Conservation (phyloP, 30 jellyfish, hydroid and myxozoan species). For the Pelagia noctiluca region DNA sequence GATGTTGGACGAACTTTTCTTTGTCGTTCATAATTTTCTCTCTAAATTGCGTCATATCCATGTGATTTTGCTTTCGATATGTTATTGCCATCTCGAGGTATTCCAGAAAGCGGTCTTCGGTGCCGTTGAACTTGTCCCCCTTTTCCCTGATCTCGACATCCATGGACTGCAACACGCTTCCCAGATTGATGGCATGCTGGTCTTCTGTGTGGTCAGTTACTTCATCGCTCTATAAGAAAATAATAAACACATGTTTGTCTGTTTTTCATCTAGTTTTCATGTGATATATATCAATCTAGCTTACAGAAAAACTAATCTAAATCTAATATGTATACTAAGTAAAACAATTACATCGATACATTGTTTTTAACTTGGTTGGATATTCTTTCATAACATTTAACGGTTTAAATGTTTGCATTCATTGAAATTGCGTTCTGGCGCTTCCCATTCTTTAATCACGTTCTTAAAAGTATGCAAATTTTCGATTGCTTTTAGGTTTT, state of each 20-base stretch:
- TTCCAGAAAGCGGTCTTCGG: conserved; percentile 54
- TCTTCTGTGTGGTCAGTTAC: conserved; percentile 49
- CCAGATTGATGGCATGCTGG: conserved; percentile 43
- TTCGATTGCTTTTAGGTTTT: too few relatives aligned
- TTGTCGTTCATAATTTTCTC: conserved; percentile 28
- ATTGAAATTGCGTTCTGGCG: too few relatives aligned
- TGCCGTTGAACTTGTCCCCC: conserved; percentile 53
- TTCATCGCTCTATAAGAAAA: conserved; percentile 28
- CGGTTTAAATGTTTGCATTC: too few relatives aligned
- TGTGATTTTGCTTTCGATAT: conserved; percentile 6
- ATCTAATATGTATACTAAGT: too few relatives aligned
- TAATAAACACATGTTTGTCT: neutral
- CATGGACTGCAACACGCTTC: conserved; percentile 61
- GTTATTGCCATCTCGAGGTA: conserved; percentile 17
- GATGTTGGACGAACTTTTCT: conserved; percentile 40
- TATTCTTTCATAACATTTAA: too few relatives aligned
- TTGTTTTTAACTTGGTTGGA: too few relatives aligned
- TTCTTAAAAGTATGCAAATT: too few relatives aligned
- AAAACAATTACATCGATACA: too few relatives aligned
- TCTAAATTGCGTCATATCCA: neutral
- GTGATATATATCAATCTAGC: too few relatives aligned
- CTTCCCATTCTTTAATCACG: too few relatives aligned
- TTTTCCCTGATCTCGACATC: conserved; percentile 41
- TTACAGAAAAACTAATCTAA: too few relatives aligned
- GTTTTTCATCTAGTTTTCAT: neutral